These are phyloP conservation scores for Lasiurus cinereus DNA, from an alignment of 2,113 vertebrate species.

Conservation along the genomic window DNA sequence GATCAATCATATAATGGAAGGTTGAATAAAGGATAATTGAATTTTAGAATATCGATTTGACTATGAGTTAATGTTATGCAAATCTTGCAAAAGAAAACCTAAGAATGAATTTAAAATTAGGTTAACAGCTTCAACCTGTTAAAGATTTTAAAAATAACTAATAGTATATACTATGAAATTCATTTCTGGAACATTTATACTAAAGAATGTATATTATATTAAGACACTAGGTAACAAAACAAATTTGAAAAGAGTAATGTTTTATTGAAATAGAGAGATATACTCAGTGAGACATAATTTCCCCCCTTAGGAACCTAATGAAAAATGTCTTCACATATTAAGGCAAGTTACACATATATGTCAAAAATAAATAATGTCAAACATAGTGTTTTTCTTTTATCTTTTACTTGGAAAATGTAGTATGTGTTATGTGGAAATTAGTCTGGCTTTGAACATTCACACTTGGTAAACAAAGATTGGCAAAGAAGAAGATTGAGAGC, in stretches of 20 bases:
- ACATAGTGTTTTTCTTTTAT: constrained; percentile 68
- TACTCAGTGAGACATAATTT: constrained; percentile 50
- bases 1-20: not conserved
- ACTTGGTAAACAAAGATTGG: constrained; percentile 67
- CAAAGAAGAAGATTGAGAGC: constrained; percentile 58
- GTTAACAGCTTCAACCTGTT: not conserved
- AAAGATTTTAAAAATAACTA: constrained; percentile 56
- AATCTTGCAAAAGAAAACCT: not conserved
- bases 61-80: not conserved
- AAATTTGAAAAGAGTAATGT: constrained; percentile 57
- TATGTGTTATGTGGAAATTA: constrained; percentile 61
- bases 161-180: not conserved
- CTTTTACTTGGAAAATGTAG: constrained; percentile 70
- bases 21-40: not conserved
- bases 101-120: constrained; percentile 52
- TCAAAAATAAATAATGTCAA: constrained; percentile 78
- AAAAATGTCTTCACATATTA: constrained; percentile 77
- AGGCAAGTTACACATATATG: constrained; percentile 68
- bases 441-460: constrained; percentile 69
- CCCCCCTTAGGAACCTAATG: constrained; percentile 58
- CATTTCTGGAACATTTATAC: not conserved
- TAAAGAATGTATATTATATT: constrained; percentile 49
- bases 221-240: constrained; percentile 48
- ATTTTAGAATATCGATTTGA: not conserved
- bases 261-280: constrained; percentile 59